Percentiles rank a stretch among this genome's conserved stretches.
Conservation (phyloP, 2,888 invertebrate genomes). For the Steromphala cineraria region DNA sequence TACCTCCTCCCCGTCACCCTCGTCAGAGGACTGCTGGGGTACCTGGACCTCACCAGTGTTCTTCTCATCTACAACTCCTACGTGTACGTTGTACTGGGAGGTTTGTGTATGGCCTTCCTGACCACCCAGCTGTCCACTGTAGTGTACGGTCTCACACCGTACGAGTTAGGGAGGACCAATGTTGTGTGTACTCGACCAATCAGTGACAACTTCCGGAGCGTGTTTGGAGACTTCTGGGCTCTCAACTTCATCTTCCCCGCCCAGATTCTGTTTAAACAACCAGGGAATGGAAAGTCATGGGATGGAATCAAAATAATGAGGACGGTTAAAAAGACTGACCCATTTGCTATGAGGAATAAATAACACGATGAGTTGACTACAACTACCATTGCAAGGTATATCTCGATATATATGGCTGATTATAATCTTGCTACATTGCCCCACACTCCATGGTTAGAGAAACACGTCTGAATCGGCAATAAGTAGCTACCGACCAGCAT, state of each 20-base stretch:
- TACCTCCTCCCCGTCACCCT: slow-evolving; percentile 49
- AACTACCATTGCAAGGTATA: too few relatives aligned
- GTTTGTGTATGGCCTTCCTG: slow-evolving; percentile 46
- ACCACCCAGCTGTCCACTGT: slow-evolving; percentile 39
- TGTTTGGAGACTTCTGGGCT: slow-evolving; percentile 62
- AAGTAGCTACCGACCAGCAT: too few relatives aligned
- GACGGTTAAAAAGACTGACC: not conserved
- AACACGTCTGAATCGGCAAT: too few relatives aligned
- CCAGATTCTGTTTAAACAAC: slow-evolving; percentile 54
- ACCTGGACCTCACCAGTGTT: slow-evolving; percentile 31
- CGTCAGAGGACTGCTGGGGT: slow-evolving; percentile 38
- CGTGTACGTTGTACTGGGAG: slow-evolving; percentile 43
- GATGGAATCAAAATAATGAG: slow-evolving; percentile 47
- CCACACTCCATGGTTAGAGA: too few relatives aligned
- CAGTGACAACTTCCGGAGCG: slow-evolving; percentile 48
- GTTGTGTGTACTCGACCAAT: slow-evolving; percentile 42
- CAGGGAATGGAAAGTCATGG: slow-evolving; percentile 54
- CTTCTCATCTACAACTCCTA: slow-evolving; percentile 48
- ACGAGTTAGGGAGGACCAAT: slow-evolving; percentile 49
- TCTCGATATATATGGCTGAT: too few relatives aligned
- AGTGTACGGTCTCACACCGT: slow-evolving; percentile 47
- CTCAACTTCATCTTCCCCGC: slow-evolving; percentile 61
- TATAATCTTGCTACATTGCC: too few relatives aligned
- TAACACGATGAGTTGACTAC: too few relatives aligned
- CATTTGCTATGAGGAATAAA: too few relatives aligned